A percentile compares a stretch with the other conserved stretches of the same genome.
Conservation (phyloP, 2,113 vertebrate species). For the Andinoacara biseriatus region DNA sequence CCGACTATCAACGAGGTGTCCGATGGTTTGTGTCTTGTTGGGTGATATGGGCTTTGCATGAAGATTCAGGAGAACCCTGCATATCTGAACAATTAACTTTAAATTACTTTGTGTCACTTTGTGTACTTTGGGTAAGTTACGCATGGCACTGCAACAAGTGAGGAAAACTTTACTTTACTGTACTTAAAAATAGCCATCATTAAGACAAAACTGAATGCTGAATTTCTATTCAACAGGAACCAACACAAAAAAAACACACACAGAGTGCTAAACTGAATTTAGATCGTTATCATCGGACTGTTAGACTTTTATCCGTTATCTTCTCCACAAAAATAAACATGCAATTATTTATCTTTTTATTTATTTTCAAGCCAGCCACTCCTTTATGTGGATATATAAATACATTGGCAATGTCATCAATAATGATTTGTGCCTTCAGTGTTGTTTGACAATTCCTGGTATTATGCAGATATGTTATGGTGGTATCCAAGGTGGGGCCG, state of each 20-base stretch:
- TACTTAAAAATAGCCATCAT: too few relatives aligned
- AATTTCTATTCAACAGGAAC: not conserved
- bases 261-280: not conserved
- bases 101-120: not conserved
- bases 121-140: not conserved
- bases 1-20: not conserved
- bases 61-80: not conserved
- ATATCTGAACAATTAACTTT: not conserved
- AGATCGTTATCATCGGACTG: not conserved
- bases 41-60: not conserved
- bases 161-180: not conserved
- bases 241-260: not conserved
- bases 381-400: not conserved
- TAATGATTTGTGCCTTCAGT: not conserved
- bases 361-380: not conserved
- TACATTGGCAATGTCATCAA: conserved; percentile 24
- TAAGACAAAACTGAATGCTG: not conserved
- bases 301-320: not conserved
- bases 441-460: not conserved
- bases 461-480: conserved; percentile 21
- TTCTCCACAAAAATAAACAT: not conserved
- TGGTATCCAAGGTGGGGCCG: conserved; percentile 58
- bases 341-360: not conserved
- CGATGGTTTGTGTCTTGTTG: accelerated
- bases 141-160: not conserved